These are phyloP conservation scores for Phalloptychus januarius DNA, from an alignment of 2,797 vertebrate species.

Conservation along the genomic window DNA sequence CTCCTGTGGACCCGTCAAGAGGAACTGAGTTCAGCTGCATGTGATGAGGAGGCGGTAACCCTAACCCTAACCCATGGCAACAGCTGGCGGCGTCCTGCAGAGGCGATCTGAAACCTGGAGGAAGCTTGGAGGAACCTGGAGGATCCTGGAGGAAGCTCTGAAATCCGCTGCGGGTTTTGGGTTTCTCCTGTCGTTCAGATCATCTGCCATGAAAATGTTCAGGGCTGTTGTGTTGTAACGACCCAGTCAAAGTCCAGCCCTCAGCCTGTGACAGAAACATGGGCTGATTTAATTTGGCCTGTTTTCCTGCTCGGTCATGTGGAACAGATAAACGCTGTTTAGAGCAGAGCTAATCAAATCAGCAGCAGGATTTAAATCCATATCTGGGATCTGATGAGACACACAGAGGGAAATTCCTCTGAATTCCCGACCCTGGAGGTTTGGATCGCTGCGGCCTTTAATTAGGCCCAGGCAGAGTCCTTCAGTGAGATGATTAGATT, in stretches of 20 bases:
- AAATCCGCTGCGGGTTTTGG: no score
- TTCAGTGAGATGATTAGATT: conserved; percentile 6
- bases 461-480: neutral
- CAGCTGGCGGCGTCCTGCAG: conserved; percentile 1
- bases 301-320: neutral
- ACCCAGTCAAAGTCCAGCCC: neutral
- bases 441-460: neutral
- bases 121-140: no score
- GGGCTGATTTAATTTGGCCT: neutral
- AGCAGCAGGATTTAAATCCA: conserved; percentile 4
- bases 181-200: no score
- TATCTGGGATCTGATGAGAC: conserved; percentile 6
- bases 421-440: neutral
- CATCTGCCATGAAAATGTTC: no score
- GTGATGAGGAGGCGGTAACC: conserved; percentile 12
- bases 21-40: neutral
- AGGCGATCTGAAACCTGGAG: no score
- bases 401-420: conserved; percentile 1
- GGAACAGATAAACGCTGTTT: conserved; percentile 18
- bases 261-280: neutral
- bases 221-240: neutral
- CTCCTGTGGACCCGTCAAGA: neutral
- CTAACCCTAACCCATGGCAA: no score
- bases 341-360: neutral
- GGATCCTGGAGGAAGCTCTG: no score